Base-by-base conservation (phyloP, 2,888 invertebrate species). In the Margaritifera margaritifera region DNA sequence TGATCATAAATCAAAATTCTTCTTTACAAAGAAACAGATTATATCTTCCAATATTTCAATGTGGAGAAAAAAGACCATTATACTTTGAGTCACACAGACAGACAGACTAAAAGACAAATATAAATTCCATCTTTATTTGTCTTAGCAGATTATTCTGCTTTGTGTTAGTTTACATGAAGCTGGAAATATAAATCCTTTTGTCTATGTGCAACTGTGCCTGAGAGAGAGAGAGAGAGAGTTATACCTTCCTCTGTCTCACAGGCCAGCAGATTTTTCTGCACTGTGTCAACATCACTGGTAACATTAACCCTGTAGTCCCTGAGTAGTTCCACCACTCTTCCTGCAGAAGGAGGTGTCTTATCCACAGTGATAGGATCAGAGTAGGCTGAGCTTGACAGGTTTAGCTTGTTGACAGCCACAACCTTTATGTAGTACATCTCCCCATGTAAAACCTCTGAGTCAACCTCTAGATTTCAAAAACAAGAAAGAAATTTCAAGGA, bases 291-390 rank as follows among this genome's bases (percentile, higher is more conserved):
- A n/a, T 54, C 51, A 55, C 62, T 57, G 18, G 62, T 71, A 8
- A 60, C 65, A 61, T 72, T 64, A 19, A 77, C 62, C 42, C 71
- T 55, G 71, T 79, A 77, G 1, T 58, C 64, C 22, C 74, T 72
- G 22, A 65, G 69, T 3, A 82, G 64, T 61, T 80, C 82, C 19
- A 80, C 78, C 20, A 80, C 80, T 31, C 61, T 66, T 15, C 80
- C 78, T 18, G 68, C 66, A 19, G 66, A 51, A 0, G 83, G 82
- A 2, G 82, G 79, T 15, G 81, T 82, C 31, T 63, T 66, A 63
- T 83, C 83, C n/a, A 83, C 70, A 22, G 50, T 62, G 22, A 82
- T 79, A 20, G 69, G 66, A 1, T 65, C 60, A 22, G 82, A 81
- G 64, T 75, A 74, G 19, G 75, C 69, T 18, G 74, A 69, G 8